A percentile compares a stretch with the other conserved stretches of the same genome.
Evolutionary conservation across 2,113 vertebrate genomes (phyloP).

Genomic region (Amblyopsis rosae): DNA sequence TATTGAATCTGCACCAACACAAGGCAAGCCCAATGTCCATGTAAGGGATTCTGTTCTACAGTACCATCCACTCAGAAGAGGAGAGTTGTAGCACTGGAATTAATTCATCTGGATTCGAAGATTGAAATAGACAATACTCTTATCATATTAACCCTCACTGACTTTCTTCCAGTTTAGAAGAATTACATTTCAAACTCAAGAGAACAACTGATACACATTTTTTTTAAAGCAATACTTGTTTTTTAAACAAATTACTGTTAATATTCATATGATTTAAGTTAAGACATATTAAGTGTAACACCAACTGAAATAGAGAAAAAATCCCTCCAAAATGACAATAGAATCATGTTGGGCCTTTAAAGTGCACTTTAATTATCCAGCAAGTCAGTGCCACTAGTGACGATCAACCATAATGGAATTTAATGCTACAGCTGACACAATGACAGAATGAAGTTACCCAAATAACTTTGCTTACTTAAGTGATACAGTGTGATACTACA

Average conservation of each 20-base stretch:
- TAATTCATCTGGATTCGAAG: neutral
- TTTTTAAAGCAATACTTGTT: no score
- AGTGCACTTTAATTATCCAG: slow-evolving; percentile 61
- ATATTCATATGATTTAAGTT: no score
- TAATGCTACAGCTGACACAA: slow-evolving; percentile 68
- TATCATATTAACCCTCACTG: neutral
- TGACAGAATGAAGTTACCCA: slow-evolving; percentile 67
- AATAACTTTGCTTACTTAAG: slow-evolving; percentile 37
- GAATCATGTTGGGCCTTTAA: slow-evolving; percentile 35
- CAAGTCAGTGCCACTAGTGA: slow-evolving; percentile 60
- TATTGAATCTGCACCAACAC: neutral
- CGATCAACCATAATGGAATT: slow-evolving; percentile 71
- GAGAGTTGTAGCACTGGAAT: slow-evolving; percentile 7
- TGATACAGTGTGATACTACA: no score
- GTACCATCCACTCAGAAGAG: neutral
- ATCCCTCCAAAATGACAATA: no score
- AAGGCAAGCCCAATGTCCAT: slow-evolving; percentile 10
- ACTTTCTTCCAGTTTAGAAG: neutral
- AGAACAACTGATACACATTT: neutral
- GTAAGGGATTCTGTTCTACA: slow-evolving; percentile 14
- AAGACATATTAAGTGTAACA: no score
- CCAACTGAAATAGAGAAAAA: no score
- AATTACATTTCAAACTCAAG: neutral
- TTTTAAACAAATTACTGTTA: no score
- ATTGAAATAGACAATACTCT: neutral